Evolutionary conservation across 2,888 invertebrate genomes (phyloP).

Genomic region (Lycaena phlaeas): DNA sequence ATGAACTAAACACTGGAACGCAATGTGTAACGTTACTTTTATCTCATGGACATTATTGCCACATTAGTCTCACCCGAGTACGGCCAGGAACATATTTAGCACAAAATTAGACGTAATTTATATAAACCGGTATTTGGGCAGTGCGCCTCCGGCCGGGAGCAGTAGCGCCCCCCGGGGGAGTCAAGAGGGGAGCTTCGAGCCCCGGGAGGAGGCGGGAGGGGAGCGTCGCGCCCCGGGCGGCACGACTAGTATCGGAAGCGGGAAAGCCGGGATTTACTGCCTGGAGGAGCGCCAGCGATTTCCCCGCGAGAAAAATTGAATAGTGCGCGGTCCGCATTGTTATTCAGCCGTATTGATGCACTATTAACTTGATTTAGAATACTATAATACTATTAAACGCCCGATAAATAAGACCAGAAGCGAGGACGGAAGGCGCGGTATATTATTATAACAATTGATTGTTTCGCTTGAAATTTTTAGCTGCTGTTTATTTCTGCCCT

Average conservation of each 20-base stretch:
- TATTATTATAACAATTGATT: too few relatives aligned
- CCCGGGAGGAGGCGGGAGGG: too few relatives aligned
- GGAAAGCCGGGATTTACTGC: constrained; percentile 16
- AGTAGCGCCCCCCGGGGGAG: too few relatives aligned
- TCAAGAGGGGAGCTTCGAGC: too few relatives aligned
- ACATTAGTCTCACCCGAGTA: too few relatives aligned
- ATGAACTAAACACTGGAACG: too few relatives aligned
- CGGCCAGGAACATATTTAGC: constrained; percentile 10
- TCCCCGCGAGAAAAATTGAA: constrained; percentile 19
- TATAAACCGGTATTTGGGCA: constrained; percentile 2
- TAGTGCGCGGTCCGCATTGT: constrained; percentile 8
- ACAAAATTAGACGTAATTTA: constrained; percentile 11
- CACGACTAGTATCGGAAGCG: constrained; percentile 17
- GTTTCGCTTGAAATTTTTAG: too few relatives aligned
- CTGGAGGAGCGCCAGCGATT: constrained; percentile 19
- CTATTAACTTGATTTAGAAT: constrained; percentile 7
- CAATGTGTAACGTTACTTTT: too few relatives aligned
- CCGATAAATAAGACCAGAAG: background rate
- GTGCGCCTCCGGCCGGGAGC: too few relatives aligned
- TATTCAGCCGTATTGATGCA: constrained; percentile 2
- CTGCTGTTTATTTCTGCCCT: too few relatives aligned
- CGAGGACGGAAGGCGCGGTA: background rate
- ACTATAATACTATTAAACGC: constrained; percentile 1
- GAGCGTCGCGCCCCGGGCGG: too few relatives aligned
- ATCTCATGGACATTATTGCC: too few relatives aligned